Percentiles rank a stretch among this genome's conserved stretches.
Evolutionary conservation across 2,888 invertebrate species (phyloP).

Genomic region (Sinhomidia bicolor): DNA sequence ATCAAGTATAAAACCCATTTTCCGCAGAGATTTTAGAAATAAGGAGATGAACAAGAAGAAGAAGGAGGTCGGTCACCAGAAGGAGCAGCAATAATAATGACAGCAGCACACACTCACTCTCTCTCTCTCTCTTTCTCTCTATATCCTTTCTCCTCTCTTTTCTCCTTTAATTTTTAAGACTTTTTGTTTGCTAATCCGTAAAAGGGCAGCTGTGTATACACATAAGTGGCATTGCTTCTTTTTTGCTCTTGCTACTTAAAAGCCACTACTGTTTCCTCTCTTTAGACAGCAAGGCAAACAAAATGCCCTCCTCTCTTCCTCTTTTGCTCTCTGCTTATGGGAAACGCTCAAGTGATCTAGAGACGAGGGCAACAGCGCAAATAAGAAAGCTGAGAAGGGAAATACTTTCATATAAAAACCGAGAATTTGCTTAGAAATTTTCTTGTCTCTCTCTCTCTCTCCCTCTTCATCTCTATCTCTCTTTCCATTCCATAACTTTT

Average conservation of each 20-base stretch:
- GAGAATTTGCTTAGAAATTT: background rate
- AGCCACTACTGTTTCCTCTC: background rate
- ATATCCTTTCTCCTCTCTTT: background rate
- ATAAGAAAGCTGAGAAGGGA: background rate
- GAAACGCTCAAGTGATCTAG: background rate
- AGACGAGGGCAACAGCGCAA: background rate
- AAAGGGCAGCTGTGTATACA: conserved; percentile 48
- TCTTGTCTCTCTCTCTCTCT: background rate
- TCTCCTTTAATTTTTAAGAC: background rate
- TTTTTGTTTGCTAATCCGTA: conserved; percentile 57
- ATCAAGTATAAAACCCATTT: background rate
- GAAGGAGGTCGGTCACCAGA: conserved; percentile 31
- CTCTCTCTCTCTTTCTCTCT: background rate
- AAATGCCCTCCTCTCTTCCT: background rate
- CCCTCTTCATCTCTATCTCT: too few relatives aligned
- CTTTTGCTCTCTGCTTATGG: background rate
- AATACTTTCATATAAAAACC: background rate
- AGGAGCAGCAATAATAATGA: conserved; percentile 22
- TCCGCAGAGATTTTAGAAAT: conserved; percentile 42
- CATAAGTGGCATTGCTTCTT: background rate
- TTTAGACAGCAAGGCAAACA: conserved; percentile 10
- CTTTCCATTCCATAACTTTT: conserved; percentile 55
- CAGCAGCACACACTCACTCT: background rate
- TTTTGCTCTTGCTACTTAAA: background rate
- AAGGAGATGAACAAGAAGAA: background rate